phyloP scores from a whole-genome alignment of 2,113 vertebrate species.

The Perca schrenkii region DNA sequence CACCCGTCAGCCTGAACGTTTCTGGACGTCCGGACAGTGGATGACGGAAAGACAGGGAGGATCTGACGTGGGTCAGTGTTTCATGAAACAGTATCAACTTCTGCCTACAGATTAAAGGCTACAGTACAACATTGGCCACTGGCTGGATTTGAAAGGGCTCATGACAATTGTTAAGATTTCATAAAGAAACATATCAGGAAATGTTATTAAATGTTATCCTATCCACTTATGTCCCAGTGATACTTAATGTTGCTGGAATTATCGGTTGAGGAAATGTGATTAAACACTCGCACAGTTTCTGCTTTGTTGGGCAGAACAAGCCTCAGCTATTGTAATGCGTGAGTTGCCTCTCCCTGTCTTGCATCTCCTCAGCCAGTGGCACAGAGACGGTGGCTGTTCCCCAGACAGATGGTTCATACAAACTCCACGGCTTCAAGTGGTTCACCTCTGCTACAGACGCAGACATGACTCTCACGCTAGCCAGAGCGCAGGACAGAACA shows the following conservation, averaged over 20 bases:
- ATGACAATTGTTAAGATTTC: neutral
- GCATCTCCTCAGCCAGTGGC: conserved; percentile 76
- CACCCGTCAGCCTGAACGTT: conserved; percentile 81
- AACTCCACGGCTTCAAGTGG: conserved; percentile 90
- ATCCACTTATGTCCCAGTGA: neutral
- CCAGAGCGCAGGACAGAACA: conserved; percentile 79
- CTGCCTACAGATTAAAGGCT: neutral
- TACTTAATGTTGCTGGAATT: neutral
- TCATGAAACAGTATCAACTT: neutral
- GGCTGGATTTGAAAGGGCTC: no score
- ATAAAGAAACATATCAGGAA: neutral
- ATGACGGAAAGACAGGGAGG: conserved; percentile 92
- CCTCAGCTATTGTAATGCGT: neutral
- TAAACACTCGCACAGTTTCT: neutral
- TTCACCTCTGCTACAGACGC: conserved; percentile 92
- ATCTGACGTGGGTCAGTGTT: conserved; percentile 89
- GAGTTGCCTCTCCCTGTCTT: neutral
- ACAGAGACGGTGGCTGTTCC: conserved; percentile 88
- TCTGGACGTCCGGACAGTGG: conserved; percentile 95
- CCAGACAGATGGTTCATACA: conserved; percentile 85
- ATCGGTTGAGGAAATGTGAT: neutral
- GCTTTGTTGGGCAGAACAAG: neutral
- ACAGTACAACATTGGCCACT: neutral
- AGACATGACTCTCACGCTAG: conserved; percentile 88
- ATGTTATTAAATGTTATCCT: neutral